Base-by-base conservation (phyloP, 1,140 invertebrate genomes). In the Lasaia peninsularis region DNA sequence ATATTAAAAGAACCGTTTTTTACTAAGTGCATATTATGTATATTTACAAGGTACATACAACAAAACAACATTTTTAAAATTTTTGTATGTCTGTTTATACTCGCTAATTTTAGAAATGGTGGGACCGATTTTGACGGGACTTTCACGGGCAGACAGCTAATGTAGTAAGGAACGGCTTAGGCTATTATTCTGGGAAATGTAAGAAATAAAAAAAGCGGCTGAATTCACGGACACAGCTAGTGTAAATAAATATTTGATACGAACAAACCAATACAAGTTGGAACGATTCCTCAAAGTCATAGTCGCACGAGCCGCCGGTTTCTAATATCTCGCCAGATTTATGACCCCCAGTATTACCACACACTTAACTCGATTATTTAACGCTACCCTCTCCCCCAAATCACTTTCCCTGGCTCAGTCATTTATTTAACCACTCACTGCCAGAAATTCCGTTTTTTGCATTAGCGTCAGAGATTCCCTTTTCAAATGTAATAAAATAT, bases 341-440 rank as follows among this genome's bases (percentile, higher is more conserved):
- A 75, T 73, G 68, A 67, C 67, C 62, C 56, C 51, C 54, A 20
- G 60, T 62, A 56, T 67, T 65, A 58, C 62, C 64, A 67, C 66
- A 73, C 65, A 69, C 74, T 74, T 69, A 61, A 68, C 65, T 68
- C 63, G 69, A 74, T 72, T 72, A 74, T 70, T 72, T 72, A 65
- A 63, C 67, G 10, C 40, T 20, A 44, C 40, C 40, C 40, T 44
- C 40, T 10, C 18, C 40, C 40, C 11, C 16, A 16, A 44, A 44
- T 44, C 40, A 21, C 40, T 44, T 44, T 44, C 16, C 40, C 11
- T 44, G 40, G 16, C 18, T 11, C 16, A 44, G 37, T 44, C 37
- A 44, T 44, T 44, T 44, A 44, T 44, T 44, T 44, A 11, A 9
- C 8, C 16, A 44, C 37, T 44, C 37, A 44, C 8, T 18, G 37